Evolutionary conservation across 1,140 invertebrate genomes (phyloP).

Genomic region (Papilio dardanus): DNA sequence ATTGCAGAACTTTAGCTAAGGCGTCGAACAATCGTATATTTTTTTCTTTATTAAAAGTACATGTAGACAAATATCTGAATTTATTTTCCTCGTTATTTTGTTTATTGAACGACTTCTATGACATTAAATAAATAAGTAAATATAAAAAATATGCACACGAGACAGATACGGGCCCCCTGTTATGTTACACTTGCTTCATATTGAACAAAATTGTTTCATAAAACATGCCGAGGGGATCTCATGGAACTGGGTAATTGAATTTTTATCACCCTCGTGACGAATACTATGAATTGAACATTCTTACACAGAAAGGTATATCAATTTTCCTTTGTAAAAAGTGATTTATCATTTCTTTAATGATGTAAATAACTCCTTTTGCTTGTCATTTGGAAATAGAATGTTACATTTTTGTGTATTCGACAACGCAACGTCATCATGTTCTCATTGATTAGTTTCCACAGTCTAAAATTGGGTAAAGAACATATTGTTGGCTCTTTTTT

Average conservation of each 20-base stretch:
- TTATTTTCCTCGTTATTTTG: not conserved
- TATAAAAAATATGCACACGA: not conserved
- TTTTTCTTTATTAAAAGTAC: too few species aligned
- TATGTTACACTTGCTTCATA: constrained; percentile 1
- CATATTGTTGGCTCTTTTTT: too few species aligned
- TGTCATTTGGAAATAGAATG: not conserved
- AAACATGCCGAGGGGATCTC: constrained; percentile 9
- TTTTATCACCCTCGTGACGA: constrained; percentile 30
- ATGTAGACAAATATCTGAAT: not conserved
- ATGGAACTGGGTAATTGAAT: constrained; percentile 32
- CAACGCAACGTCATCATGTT: too few species aligned
- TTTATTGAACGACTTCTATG: too few species aligned
- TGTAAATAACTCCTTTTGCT: not conserved
- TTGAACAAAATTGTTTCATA: constrained; percentile 34
- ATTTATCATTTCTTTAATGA: not conserved
- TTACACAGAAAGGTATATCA: not conserved
- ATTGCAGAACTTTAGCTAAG: too few species aligned
- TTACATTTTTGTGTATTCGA: too few species aligned
- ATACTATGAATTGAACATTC: constrained; percentile 22
- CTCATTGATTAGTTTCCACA: too few species aligned
- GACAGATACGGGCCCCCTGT: not conserved
- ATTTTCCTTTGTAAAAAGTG: not conserved
- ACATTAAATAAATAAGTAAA: not conserved
- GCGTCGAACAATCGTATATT: too few species aligned
- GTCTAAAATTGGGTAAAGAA: too few species aligned